Base-by-base conservation (phyloP, 1,140 invertebrate genomes). In the Musca vetustissima region DNA sequence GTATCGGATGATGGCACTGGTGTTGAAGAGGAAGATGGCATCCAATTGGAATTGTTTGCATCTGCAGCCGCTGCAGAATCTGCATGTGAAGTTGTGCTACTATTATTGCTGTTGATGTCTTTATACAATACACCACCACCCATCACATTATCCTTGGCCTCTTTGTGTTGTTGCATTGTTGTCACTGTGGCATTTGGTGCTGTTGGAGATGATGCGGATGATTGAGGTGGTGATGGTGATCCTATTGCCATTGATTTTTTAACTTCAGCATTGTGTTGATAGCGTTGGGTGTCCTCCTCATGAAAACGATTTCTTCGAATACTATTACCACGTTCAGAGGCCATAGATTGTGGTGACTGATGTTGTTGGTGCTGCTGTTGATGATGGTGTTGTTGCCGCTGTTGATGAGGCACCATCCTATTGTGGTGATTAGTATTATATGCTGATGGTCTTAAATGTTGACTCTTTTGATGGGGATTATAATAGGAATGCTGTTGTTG, bases 241-340 rank as follows among this genome's bases (percentile, higher is more conserved):
- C n/a, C n/a, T n/a, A n/a, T 1, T 66, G 70, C 14, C 64, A 48
- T 43, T 49, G 65, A 14, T 64, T 47, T 17, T 67, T 36, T 36
- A 19, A 36, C 19, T 32, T 59, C 24, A 59, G 14, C 15, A n/a
- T 57, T 32, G 17, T 64, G 67, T 61, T 28, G 50, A 43, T 17
- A 36, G 32, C 22, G n/a, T 43, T 53, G 68, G 55, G 53, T 67
- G 9, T 47, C 7, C 50, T 69, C 64, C 19, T 67, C 36, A 64
- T 71, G 70, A 55, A 53, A 69, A 22, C 68, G 70, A 69, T 71
- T 69, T 59, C 68, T 43, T 4, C 68, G 64, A 28, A 69, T 48
- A 19, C 17, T 64, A 25, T 52, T 64, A 21, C n/a, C 55, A 32
- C 17, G 53, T 24, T 64, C 57, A 6, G 25, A 24, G 2, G n/a